A percentile compares a stretch with the other conserved stretches of the same genome.
Conservation (phyloP, 2,888 invertebrate species). For the Noctua fimbriata region DNA sequence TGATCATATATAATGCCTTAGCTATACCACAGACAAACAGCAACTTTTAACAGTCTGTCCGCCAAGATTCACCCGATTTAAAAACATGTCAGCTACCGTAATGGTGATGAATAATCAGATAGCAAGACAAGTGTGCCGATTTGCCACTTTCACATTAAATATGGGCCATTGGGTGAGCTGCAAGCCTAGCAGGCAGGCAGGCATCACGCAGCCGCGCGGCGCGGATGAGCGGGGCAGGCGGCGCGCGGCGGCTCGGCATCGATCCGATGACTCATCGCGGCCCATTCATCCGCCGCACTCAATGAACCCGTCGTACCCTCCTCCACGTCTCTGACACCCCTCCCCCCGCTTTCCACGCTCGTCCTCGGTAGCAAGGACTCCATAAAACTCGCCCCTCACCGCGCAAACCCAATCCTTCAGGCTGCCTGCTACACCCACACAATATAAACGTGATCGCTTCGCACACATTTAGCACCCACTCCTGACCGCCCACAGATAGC, state of each 20-base stretch:
- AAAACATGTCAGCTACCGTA: conserved; percentile 21
- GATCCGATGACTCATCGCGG: conserved; percentile 88
- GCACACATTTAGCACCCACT: conserved; percentile 72
- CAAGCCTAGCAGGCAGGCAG: conserved; percentile 63
- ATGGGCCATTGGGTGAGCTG: conserved; percentile 63
- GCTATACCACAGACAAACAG: not conserved
- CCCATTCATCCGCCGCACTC: conserved; percentile 89
- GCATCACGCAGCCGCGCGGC: conserved; percentile 74
- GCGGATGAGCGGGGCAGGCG: conserved; percentile 66
- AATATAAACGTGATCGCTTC: conserved; percentile 75
- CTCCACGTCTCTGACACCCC: conserved; percentile 68
- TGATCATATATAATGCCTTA: conserved; percentile 4
- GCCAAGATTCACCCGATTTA: not conserved
- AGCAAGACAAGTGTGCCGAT: conserved; percentile 34
- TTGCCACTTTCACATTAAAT: conserved; percentile 50
- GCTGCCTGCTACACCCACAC: conserved; percentile 81
- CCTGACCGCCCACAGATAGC: conserved; percentile 67
- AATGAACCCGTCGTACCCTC: conserved; percentile 84
- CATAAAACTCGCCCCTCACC: conserved; percentile 82
- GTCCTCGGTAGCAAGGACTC: conserved; percentile 86
- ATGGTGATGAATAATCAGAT: conserved; percentile 36
- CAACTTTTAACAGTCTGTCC: not conserved
- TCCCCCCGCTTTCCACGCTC: conserved; percentile 72
- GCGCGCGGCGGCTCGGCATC: conserved; percentile 76
- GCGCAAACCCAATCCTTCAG: conserved; percentile 82